phyloP scores from a whole-genome alignment of 2,113 vertebrate species.

The Polypterus bichir region DNA sequence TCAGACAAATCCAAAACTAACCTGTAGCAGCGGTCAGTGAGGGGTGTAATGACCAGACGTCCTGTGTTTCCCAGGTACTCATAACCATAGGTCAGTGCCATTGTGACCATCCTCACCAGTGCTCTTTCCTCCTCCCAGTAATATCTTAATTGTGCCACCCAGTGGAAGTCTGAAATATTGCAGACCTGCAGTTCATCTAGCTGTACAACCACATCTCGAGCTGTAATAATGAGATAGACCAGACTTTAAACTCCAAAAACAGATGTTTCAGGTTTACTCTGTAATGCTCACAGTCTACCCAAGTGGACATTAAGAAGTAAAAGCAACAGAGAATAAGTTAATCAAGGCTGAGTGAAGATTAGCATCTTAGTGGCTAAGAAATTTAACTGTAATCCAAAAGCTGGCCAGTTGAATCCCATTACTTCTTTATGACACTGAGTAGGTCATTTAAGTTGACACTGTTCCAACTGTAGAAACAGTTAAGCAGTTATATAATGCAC shows the following conservation, averaged over 20 bases:
- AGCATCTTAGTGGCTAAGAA: too few relatives aligned
- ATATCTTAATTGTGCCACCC: conserved; percentile 24
- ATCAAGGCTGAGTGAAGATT: too few relatives aligned
- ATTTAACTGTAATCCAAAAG: too few relatives aligned
- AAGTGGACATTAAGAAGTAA: too few relatives aligned
- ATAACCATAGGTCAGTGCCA: conserved; percentile 20
- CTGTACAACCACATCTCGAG: conserved; percentile 21
- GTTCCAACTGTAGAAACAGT: too few relatives aligned
- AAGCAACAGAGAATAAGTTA: too few relatives aligned
- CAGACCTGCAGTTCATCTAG: conserved; percentile 6
- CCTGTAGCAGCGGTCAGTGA: background rate
- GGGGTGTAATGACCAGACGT: conserved; percentile 11
- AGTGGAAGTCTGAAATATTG: conserved; percentile 18
- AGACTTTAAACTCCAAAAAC: background rate
- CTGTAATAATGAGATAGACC: conserved; percentile 7
- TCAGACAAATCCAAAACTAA: background rate
- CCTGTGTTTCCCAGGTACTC: conserved; percentile 22
- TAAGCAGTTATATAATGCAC: too few relatives aligned
- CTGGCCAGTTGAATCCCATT: too few relatives aligned
- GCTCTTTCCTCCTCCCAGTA: conserved; percentile 22
- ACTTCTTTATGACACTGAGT: too few relatives aligned
- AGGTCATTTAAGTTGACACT: too few relatives aligned
- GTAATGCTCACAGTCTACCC: too few relatives aligned
- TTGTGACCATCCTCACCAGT: conserved; percentile 21
- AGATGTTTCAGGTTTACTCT: too few relatives aligned